A percentile compares a stretch with the other conserved stretches of the same genome.
These are phyloP conservation scores for Zophobas atratus DNA, from an alignment of 1,140 invertebrate species.

Conservation along the genomic window DNA sequence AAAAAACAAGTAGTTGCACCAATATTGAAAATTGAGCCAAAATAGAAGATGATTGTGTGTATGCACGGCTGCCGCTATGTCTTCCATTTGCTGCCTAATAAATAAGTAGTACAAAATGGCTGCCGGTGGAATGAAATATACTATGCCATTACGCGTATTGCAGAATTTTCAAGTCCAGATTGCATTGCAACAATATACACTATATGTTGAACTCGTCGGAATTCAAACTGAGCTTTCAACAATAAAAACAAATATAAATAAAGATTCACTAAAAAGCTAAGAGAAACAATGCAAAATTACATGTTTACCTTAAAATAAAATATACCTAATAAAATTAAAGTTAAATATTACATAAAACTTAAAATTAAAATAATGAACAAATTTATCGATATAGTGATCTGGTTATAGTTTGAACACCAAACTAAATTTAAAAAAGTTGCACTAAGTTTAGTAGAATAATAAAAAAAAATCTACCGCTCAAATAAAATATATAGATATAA, in stretches of 20 bases:
- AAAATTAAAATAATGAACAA: slow-evolving; percentile 54
- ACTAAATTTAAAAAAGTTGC: slow-evolving; percentile 45
- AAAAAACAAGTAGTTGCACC: slow-evolving; percentile 51
- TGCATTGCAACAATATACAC: slow-evolving; percentile 51
- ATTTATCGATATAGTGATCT: slow-evolving; percentile 32
- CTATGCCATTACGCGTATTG: slow-evolving; percentile 49
- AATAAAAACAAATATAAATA: slow-evolving; percentile 50
- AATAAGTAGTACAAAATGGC: slow-evolving; percentile 49
- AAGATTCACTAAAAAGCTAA: slow-evolving; percentile 58
- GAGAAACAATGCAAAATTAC: slow-evolving; percentile 60
- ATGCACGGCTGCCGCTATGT: slow-evolving; percentile 41
- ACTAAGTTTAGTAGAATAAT: slow-evolving; percentile 45
- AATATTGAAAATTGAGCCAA: slow-evolving; percentile 56
- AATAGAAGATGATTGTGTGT: slow-evolving; percentile 40
- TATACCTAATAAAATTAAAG: slow-evolving; percentile 58
- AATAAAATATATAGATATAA: slow-evolving; percentile 47
- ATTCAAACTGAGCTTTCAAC: slow-evolving; percentile 42
- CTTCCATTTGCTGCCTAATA: slow-evolving; percentile 55
- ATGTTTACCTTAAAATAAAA: slow-evolving; percentile 59
- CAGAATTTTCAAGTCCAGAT: slow-evolving; percentile 45
- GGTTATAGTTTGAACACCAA: slow-evolving; percentile 49
- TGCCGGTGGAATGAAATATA: slow-evolving; percentile 60
- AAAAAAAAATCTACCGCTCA: slow-evolving; percentile 41
- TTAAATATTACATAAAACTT: slow-evolving; percentile 56
- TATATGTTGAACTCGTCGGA: slow-evolving; percentile 32